Conservation (phyloP, 2,797 vertebrate genomes). For the Ptychobarbus kaznakovi region DNA sequence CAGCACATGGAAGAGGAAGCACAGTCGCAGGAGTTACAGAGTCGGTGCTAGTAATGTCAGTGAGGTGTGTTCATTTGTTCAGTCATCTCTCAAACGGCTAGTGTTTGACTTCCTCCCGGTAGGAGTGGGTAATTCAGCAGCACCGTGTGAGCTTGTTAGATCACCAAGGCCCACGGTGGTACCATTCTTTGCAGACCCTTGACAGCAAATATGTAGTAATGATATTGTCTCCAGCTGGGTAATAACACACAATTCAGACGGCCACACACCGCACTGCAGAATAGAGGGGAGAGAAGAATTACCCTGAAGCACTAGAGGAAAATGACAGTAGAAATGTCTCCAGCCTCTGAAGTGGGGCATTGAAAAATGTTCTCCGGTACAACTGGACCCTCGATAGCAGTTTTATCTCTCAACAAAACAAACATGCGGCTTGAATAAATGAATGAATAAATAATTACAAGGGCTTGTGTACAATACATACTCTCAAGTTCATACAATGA, state of each 20-base stretch:
- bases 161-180: slow-evolving; percentile 83
- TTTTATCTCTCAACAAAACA: slow-evolving; percentile 55
- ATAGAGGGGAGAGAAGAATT: slow-evolving; percentile 80
- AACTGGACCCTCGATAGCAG: slow-evolving; percentile 66
- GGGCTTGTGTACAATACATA: not conserved
- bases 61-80: slow-evolving; percentile 71
- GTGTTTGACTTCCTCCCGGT: slow-evolving; percentile 84
- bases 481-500: not conserved
- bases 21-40: not conserved
- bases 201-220: slow-evolving; percentile 89
- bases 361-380: slow-evolving; percentile 62
- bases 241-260: slow-evolving; percentile 88
- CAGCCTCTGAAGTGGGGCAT: slow-evolving; percentile 78
- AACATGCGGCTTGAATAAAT: slow-evolving; percentile 41
- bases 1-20: not conserved
- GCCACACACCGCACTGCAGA: slow-evolving; percentile 80
- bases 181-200: slow-evolving; percentile 87
- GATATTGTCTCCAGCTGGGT: slow-evolving; percentile 90
- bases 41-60: slow-evolving; percentile 1
- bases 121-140: slow-evolving; percentile 85
- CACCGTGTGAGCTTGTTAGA: slow-evolving; percentile 86
- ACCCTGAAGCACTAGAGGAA: slow-evolving; percentile 84
- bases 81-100: slow-evolving; percentile 81
- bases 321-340: slow-evolving; percentile 86
- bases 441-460: slow-evolving; percentile 23